Percentiles rank a stretch among this genome's conserved stretches.
Conservation (phyloP, 1,140 invertebrate genomes). For the Bicyclus anynana region DNA sequence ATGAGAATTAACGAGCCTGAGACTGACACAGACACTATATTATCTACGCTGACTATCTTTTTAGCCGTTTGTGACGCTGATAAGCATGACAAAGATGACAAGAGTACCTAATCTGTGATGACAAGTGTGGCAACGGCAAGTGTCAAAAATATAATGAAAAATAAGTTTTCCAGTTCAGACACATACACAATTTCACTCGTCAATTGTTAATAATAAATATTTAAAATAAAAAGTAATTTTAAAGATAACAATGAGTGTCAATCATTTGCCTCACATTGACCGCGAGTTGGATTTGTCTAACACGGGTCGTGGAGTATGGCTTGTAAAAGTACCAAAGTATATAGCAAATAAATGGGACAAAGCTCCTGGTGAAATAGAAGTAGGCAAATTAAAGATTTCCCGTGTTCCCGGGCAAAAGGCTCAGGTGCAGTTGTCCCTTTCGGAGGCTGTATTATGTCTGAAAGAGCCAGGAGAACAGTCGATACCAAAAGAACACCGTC, state of each 20-base stretch:
- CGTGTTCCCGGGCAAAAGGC: slow-evolving; percentile 77
- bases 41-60: too few species aligned
- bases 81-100: too few species aligned
- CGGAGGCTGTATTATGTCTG: slow-evolving; percentile 81
- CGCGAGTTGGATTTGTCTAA: slow-evolving; percentile 92
- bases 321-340: slow-evolving; percentile 98
- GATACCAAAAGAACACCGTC: slow-evolving; percentile 92
- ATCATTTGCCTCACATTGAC: slow-evolving; percentile 77
- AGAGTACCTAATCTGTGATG: too few species aligned
- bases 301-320: slow-evolving; percentile 93
- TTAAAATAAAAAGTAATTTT: too few species aligned
- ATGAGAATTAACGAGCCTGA: too few species aligned
- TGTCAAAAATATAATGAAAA: too few species aligned
- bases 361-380: slow-evolving; percentile 81
- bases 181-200: too few species aligned
- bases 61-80: too few species aligned
- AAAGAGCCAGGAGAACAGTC: slow-evolving; percentile 84
- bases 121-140: too few species aligned
- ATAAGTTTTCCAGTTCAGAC: too few species aligned
- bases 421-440: slow-evolving; percentile 78
- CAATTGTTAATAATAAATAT: background rate
- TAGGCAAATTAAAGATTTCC: slow-evolving; percentile 79
- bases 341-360: slow-evolving; percentile 94
- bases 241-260: slow-evolving; percentile 42
- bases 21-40: too few species aligned